Evolutionary conservation across 2,888 invertebrate species (phyloP), one percentile per base, ranked within the genome.

Genomic region (Xestia ashworthii): DNA sequence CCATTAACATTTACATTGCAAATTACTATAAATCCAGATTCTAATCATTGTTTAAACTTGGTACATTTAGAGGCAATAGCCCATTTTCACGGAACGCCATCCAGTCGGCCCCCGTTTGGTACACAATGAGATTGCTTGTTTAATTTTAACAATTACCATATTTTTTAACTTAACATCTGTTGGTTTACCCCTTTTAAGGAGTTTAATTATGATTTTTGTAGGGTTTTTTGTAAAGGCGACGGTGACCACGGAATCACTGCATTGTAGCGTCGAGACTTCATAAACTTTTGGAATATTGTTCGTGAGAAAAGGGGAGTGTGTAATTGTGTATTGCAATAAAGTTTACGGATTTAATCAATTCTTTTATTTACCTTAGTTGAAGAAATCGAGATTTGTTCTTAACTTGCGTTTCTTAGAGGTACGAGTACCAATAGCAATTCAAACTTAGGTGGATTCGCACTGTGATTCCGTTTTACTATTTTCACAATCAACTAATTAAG

Each of bases 1-100:
- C 91, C 90, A 93, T 93, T 93, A 94, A 89, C 93, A 92, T 93
- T 93, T 92, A 91, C 92, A 91, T 91, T 92, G 92, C 92, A 93
- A 95, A 94, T 95, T 93, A 94, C 92, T 93, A 92, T 94, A 94
- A 95, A 95, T 95, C 92, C 87, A 91, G 94, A 95, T 95, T 92
- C 90, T 93, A 94, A 95, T 95, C 94, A 93, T 91, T 94, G 93
- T 93, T 93, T 93, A 92, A 94, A 92, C 92, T 93, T 91, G 90
- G 90, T 92, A 92, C 93, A 92, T 95, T 95, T 91, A 90, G 88
- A 92, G 91, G 90, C 93, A 93, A 95, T 94, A 90, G 94, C 92
- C 95, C 93, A 93, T 94, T 95, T 92, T 86, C 92, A 92, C 91
- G 91, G 89, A 92, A 90, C 90, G 90, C 90, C 90, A 91, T 93